Conservation (phyloP, 2,888 invertebrate genomes). For the Acleris literana region DNA sequence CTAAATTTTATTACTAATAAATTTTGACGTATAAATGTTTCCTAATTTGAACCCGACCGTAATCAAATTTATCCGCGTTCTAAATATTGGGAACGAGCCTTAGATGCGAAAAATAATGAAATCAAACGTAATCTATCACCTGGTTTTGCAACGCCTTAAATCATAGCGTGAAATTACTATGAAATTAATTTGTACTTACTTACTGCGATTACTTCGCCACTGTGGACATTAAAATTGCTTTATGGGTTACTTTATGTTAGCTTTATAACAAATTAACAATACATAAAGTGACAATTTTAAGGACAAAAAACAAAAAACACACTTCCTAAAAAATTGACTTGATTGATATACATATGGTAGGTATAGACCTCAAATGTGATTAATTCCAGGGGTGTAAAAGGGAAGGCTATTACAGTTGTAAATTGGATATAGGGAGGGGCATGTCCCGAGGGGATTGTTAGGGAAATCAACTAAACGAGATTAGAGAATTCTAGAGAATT, state of each 20-base stretch:
- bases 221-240: constrained; percentile 4
- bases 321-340: too few species aligned
- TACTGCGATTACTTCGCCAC: constrained; percentile 10
- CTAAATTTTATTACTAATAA: too few species aligned
- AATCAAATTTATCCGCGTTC: too few species aligned
- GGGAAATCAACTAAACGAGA: constrained; percentile 13
- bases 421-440: constrained; percentile 17
- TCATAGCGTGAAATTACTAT: constrained; percentile 21
- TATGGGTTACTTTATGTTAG: neutral
- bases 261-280: too few species aligned
- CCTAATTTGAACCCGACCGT: too few species aligned
- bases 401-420: neutral
- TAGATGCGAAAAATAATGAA: neutral
- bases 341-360: neutral
- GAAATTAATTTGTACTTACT: constrained; percentile 26
- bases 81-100: too few species aligned
- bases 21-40: too few species aligned
- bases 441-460: constrained; percentile 15
- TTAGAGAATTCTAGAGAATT: constrained; percentile 23
- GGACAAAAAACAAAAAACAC: too few species aligned
- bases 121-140: constrained; percentile 27
- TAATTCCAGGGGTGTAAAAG: constrained; percentile 17
- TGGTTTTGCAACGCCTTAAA: constrained; percentile 22
- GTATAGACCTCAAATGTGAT: constrained; percentile 4
- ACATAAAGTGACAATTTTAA: too few species aligned